Evolutionary conservation across 37 sponge, comb jelly and placozoan genomes (phyloP), one percentile per base, ranked within the genome.

Genomic region (Crambe crambe): DNA sequence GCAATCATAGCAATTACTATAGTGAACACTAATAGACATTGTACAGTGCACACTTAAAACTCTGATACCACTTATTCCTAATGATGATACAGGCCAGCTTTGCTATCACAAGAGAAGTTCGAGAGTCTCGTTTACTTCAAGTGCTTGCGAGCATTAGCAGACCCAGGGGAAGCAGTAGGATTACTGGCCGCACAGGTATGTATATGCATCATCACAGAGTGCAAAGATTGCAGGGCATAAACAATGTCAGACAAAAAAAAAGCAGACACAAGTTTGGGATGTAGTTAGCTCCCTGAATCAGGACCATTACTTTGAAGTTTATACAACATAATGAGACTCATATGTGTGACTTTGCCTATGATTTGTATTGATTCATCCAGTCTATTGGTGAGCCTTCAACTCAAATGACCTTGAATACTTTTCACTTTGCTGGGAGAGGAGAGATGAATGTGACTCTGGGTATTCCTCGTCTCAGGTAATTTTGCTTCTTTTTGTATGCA

Each of bases 371-470:
- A 17, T 77, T 22, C 58, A 17, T 58, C 5, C 68, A 93, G 91
- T 93, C 94, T 43, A 86, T 97, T 58, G 98, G 98, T 35, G 98
- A 97, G 58, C 98, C 98, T 0, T 97, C 98, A 54, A 97, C 98
- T 27, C 98, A 97, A 80, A 97, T 97, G 98, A 97, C 98, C 4
- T 89, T 97, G 20, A 97, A 97, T 78, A 97, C 98, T 21, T 97
- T 97, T 70, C 98, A 97, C 54, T 97, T 97, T 85, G 98, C 98
- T 42, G 98, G 98, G 1, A 82, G 95, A 41, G 98, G 96, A 57
- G 98, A 97, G 65, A 95, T 97, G 96, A 97, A 97, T 61, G 96
- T 97, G 42, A 97, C 98, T 5, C 89, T 97, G 22, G 98, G 98
- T 21, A 97, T 97, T 56, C 98, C 98, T 31, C 69, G 98, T n/a